Percentiles rank a stretch among this genome's conserved stretches.
Conservation (phyloP, 2,888 invertebrate genomes). For the Tiliacea aurago region DNA sequence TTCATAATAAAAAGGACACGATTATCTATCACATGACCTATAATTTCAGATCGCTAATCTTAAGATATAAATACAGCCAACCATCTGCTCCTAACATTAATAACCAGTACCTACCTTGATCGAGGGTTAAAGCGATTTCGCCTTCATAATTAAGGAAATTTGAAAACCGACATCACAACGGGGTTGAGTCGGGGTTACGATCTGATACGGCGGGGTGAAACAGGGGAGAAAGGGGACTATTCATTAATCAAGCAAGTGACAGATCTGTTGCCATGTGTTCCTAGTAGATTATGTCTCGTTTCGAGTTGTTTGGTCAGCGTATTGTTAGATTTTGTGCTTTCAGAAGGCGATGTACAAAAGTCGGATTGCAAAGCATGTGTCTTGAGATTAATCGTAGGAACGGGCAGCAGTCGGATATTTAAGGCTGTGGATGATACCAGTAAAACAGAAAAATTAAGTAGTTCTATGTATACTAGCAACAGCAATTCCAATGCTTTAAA, state of each 20-base stretch:
- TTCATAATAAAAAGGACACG: conserved; percentile 5
- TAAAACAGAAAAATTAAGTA: not conserved
- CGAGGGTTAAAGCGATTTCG: conserved; percentile 79
- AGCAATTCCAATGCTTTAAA: not conserved
- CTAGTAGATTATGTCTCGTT: conserved; percentile 79
- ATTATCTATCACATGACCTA: conserved; percentile 47
- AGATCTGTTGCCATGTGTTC: conserved; percentile 76
- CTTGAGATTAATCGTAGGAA: not conserved
- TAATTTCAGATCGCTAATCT: conserved; percentile 57
- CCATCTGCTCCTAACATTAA: conserved; percentile 59
- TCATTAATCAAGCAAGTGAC: conserved; percentile 86
- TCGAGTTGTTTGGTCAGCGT: conserved; percentile 75
- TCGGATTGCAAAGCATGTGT: not conserved
- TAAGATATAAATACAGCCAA: conserved; percentile 53
- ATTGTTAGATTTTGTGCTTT: conserved; percentile 52
- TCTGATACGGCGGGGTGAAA: conserved; percentile 69
- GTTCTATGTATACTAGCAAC: not conserved
- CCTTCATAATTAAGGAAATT: conserved; percentile 88
- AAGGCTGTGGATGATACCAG: not conserved
- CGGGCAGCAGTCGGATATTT: not conserved
- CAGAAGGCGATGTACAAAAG: not conserved
- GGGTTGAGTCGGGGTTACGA: conserved; percentile 69
- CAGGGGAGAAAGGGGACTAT: conserved; percentile 68
- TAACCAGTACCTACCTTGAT: conserved; percentile 57
- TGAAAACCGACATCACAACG: conserved; percentile 82